phyloP scores from a whole-genome alignment of 2,113 vertebrate genomes.

The Corythornis madagascariensis region DNA sequence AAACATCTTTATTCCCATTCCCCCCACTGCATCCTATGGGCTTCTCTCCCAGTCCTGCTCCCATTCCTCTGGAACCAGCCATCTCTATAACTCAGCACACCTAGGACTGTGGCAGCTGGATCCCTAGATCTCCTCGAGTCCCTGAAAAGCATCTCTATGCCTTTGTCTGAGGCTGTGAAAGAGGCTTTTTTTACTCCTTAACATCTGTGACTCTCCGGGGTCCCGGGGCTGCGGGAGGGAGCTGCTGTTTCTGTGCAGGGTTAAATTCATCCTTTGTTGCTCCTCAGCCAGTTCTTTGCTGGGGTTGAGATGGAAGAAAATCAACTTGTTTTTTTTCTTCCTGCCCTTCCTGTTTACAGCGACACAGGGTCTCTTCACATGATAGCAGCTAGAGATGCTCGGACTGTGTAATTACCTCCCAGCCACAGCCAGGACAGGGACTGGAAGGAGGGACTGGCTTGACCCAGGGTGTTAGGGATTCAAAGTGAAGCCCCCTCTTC shows the following conservation, averaged over 20 bases:
- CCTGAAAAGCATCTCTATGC: slow-evolving; percentile 52
- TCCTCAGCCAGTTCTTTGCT: slow-evolving; percentile 28
- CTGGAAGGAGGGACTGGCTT: rapidly evolving
- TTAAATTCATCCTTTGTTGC: slow-evolving; percentile 60
- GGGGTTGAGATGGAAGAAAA: neutral
- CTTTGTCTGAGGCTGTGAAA: slow-evolving; percentile 39
- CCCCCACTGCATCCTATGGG: rapidly evolving
- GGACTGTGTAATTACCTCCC: neutral
- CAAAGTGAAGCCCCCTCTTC: neutral
- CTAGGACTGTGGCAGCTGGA: neutral
- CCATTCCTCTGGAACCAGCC: neutral
- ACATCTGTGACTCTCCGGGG: slow-evolving; percentile 29
- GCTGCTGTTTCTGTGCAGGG: neutral
- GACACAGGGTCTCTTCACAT: neutral
- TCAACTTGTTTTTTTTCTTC: slow-evolving; percentile 16
- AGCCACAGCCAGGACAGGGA: rapidly evolving
- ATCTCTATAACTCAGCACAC: neutral
- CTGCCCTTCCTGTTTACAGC: slow-evolving; percentile 29
- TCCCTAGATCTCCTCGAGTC: neutral
- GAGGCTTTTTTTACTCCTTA: slow-evolving; percentile 29
- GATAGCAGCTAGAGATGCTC: neutral
- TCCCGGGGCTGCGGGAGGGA: neutral
- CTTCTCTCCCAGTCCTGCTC: rapidly evolving
- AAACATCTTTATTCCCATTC: rapidly evolving
- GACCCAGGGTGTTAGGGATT: neutral